Percentiles rank a stretch among this genome's conserved stretches.
Evolutionary conservation across 2,113 vertebrate genomes (phyloP).

Genomic region (Eudorcas thomsonii): DNA sequence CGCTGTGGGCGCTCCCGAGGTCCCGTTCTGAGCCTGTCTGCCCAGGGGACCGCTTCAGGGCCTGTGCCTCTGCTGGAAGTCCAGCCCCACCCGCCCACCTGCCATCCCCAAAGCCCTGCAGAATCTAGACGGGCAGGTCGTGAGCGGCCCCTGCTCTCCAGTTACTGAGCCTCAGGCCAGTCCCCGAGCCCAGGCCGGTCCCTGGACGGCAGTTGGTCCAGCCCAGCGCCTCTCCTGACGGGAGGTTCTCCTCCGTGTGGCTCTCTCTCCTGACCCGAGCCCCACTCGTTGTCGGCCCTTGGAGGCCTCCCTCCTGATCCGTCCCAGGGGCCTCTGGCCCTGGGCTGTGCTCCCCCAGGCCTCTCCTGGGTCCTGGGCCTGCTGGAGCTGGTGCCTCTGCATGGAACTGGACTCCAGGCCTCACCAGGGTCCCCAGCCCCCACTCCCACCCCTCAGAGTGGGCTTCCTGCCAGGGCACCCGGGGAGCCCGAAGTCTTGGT

Average conservation of each 20-base stretch:
- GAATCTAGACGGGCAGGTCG: neutral
- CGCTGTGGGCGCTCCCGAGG: fast-evolving
- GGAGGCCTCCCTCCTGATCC: neutral
- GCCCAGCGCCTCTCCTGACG: neutral
- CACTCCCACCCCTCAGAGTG: neutral
- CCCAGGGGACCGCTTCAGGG: neutral
- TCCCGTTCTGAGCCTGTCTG: neutral
- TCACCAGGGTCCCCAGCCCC: neutral
- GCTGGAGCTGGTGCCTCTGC: neutral
- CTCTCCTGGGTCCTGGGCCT: neutral
- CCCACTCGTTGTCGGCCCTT: neutral
- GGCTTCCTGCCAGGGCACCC: neutral
- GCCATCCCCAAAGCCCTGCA: neutral
- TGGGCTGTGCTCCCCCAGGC: too few species aligned
- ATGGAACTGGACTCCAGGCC: neutral
- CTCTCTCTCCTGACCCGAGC: neutral
- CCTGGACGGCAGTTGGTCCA: neutral
- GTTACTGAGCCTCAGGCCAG: neutral
- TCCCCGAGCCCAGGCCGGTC: neutral
- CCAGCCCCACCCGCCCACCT: neutral
- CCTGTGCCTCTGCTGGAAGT: neutral
- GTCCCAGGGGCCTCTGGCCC: fast-evolving
- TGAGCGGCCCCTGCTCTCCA: neutral
- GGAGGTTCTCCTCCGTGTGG: neutral
- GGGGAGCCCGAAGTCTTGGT: neutral